These are phyloP conservation scores for Amphipyra berbera DNA, from an alignment of 2,888 invertebrate species.

Conservation along the genomic window DNA sequence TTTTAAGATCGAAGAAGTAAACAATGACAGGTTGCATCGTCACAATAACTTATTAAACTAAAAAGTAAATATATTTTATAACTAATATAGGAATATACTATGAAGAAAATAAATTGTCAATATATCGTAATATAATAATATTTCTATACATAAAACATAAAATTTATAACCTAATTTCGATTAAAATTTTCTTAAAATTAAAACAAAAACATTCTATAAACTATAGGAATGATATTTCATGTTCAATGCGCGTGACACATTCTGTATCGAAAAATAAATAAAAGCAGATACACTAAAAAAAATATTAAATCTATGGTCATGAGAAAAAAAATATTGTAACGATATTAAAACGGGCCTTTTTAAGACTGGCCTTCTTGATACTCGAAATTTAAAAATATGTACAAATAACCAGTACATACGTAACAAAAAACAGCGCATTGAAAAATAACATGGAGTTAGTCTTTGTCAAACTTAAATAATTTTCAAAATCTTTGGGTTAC, in stretches of 20 bases:
- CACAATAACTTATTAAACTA: slow-evolving; percentile 28
- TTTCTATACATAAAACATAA: slow-evolving; percentile 31
- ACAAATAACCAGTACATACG: slow-evolving; percentile 9
- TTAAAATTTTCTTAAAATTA: slow-evolving; percentile 57
- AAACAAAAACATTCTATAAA: slow-evolving; percentile 64
- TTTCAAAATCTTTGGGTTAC: slow-evolving; percentile 60
- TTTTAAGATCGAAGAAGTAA: slow-evolving; percentile 25
- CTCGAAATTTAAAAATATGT: slow-evolving; percentile 19
- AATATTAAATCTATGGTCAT: slow-evolving; percentile 38
- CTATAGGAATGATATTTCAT: slow-evolving; percentile 78
- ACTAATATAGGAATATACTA: slow-evolving; percentile 47
- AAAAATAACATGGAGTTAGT: slow-evolving; percentile 26
- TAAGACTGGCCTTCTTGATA: slow-evolving; percentile 13
- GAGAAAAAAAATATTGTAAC: slow-evolving; percentile 34
- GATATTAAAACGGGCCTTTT: slow-evolving; percentile 7
- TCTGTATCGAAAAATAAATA: slow-evolving; percentile 47
- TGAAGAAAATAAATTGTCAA: slow-evolving; percentile 53
- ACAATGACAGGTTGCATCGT: slow-evolving; percentile 10
- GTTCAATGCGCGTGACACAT: slow-evolving; percentile 38
- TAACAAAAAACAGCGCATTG: slow-evolving; percentile 24
- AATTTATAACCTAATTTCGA: slow-evolving; percentile 44
- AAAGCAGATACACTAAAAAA: slow-evolving; percentile 26
- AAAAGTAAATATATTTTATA: slow-evolving; percentile 31
- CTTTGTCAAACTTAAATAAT: slow-evolving; percentile 21
- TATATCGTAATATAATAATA: slow-evolving; percentile 39